Evolutionary conservation across 2,888 invertebrate species (phyloP).

Genomic region (Sinodicranocentrus sp.): DNA sequence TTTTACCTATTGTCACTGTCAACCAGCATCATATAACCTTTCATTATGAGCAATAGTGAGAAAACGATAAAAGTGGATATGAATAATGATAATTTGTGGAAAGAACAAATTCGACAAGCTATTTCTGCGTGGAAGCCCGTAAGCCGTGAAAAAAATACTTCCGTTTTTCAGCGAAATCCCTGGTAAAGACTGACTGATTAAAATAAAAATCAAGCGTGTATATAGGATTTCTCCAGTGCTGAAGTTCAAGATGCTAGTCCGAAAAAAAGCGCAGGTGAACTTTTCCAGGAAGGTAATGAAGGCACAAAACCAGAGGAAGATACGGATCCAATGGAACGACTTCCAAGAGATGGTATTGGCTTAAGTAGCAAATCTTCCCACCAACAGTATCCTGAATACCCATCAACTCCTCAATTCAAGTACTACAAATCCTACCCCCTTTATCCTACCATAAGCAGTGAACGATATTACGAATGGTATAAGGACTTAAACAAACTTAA

Average conservation of each 20-base stretch:
- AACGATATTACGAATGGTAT: constrained; percentile 52
- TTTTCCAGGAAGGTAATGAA: not conserved
- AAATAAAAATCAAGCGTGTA: too few relatives aligned
- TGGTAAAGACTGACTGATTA: too few relatives aligned
- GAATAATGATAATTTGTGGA: constrained; percentile 40
- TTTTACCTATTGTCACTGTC: too few relatives aligned
- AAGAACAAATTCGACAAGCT: constrained; percentile 36
- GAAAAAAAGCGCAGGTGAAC: too few relatives aligned
- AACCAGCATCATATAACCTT: too few relatives aligned
- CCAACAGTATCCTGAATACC: not conserved
- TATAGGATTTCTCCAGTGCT: too few relatives aligned
- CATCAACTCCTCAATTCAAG: constrained; percentile 1
- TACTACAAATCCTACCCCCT: constrained; percentile 57
- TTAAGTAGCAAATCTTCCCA: not conserved
- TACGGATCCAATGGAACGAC: constrained; percentile 39
- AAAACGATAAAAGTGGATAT: too few relatives aligned
- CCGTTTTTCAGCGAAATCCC: too few relatives aligned
- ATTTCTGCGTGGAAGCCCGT: too few relatives aligned
- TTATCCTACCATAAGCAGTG: constrained; percentile 46
- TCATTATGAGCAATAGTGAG: too few relatives aligned
- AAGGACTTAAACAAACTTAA: constrained; percentile 40
- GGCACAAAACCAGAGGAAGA: constrained; percentile 17
- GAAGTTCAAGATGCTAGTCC: too few relatives aligned
- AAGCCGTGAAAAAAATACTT: too few relatives aligned
- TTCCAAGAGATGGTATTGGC: not conserved